Conservation (phyloP, 2,797 vertebrate species). For the Mastacembelus armatus region DNA sequence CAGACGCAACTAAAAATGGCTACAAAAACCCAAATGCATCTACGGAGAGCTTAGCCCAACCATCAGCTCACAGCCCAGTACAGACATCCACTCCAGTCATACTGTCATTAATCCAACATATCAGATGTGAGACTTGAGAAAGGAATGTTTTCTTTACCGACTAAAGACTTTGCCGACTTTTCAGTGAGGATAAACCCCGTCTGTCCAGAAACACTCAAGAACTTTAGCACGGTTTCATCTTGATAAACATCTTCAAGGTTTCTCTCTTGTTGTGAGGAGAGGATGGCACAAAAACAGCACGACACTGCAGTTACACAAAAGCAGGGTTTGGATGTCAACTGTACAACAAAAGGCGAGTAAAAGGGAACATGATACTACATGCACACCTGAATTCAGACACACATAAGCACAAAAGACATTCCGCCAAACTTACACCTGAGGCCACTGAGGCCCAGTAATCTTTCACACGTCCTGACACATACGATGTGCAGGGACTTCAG, state of each 20-base stretch:
- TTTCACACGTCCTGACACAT: slow-evolving; percentile 19
- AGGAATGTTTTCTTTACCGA: too few species aligned
- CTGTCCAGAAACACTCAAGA: too few species aligned
- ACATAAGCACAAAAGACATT: slow-evolving; percentile 5
- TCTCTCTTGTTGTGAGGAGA: too few species aligned
- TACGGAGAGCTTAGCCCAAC: background rate
- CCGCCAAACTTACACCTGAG: slow-evolving; percentile 19
- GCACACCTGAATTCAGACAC: slow-evolving; percentile 12
- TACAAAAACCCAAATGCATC: background rate
- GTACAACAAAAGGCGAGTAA: background rate
- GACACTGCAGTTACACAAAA: slow-evolving; percentile 1
- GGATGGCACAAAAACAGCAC: background rate
- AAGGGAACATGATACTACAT: slow-evolving; percentile 26
- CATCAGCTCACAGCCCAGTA: background rate
- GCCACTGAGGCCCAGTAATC: background rate
- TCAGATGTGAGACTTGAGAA: background rate
- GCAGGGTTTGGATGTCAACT: background rate
- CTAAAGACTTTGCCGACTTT: too few species aligned
- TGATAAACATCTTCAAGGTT: too few species aligned
- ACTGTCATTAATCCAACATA: background rate
- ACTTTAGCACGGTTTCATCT: too few species aligned
- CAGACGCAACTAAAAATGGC: background rate
- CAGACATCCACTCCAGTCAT: too few species aligned
- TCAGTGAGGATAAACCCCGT: too few species aligned
- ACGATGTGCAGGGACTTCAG: background rate